phyloP scores from a whole-genome alignment of 2,113 vertebrate genomes.

The Pimephales promelas region DNA sequence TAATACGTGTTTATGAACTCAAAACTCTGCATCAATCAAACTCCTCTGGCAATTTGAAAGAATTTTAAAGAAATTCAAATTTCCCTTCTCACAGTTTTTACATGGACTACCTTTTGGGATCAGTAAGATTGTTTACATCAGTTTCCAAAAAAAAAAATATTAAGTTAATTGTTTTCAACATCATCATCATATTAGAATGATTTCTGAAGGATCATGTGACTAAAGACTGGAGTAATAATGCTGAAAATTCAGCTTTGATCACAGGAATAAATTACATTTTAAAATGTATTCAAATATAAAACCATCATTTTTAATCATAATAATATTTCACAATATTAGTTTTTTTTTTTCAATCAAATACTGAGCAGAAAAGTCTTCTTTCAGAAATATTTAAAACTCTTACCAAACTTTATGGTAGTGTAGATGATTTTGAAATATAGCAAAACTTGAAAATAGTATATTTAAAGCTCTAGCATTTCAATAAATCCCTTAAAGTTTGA shows the following conservation, averaged over 20 bases:
- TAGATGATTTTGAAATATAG: background rate
- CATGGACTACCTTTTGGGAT: too few species aligned
- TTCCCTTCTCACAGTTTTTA: too few species aligned
- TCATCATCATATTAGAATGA: background rate
- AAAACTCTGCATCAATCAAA: too few species aligned
- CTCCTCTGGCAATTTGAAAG: too few species aligned
- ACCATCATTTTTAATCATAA: background rate
- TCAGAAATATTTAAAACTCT: too few species aligned
- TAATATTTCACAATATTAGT: background rate
- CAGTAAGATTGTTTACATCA: too few species aligned
- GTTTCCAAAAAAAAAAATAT: background rate
- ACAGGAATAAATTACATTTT: background rate
- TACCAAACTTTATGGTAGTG: background rate
- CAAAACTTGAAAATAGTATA: too few species aligned
- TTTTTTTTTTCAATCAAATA: background rate
- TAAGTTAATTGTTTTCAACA: background rate
- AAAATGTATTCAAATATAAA: background rate
- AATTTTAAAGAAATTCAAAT: too few species aligned
- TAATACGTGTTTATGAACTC: background rate
- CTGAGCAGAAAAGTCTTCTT: background rate
- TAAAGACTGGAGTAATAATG: background rate
- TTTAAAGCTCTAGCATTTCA: background rate
- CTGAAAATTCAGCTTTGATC: background rate
- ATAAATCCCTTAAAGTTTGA: background rate
- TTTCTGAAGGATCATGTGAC: conserved; percentile 4